Conservation (phyloP, 2,888 invertebrate genomes). For the Helicoverpa assulta region DNA sequence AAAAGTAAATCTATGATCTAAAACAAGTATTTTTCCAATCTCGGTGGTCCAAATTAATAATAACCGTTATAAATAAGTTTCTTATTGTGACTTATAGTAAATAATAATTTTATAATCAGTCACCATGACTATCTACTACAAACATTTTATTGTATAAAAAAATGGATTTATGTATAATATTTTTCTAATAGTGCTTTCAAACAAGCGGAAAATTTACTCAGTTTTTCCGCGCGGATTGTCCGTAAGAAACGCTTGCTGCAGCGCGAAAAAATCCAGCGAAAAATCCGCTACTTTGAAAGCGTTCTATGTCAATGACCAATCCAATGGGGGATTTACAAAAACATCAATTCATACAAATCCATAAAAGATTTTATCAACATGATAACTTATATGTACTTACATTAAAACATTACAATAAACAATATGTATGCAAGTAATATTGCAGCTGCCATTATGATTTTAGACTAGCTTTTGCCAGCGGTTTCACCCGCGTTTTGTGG, state of each 20-base stretch:
- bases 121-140: slow-evolving; percentile 40
- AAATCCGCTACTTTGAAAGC: too few species aligned
- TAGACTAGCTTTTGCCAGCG: not conserved
- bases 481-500: too few species aligned
- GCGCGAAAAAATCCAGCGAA: not conserved
- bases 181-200: slow-evolving; percentile 25
- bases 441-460: not conserved
- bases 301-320: too few species aligned
- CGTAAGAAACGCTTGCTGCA: too few species aligned
- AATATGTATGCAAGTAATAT: slow-evolving; percentile 1
- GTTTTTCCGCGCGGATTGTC: too few species aligned
- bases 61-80: slow-evolving; percentile 53
- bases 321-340: not conserved
- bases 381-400: slow-evolving; percentile 15
- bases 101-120: slow-evolving; percentile 45
- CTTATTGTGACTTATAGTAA: slow-evolving; percentile 33
- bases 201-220: too few species aligned
- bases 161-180: slow-evolving; percentile 34
- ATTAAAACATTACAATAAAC: not conserved
- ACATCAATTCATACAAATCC: not conserved
- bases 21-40: slow-evolving; percentile 62
- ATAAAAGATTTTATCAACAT: slow-evolving; percentile 9
- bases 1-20: slow-evolving; percentile 24
- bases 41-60: slow-evolving; percentile 74
- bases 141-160: slow-evolving; percentile 36